Conservation (phyloP, 53 echinoderm and acorn worm species). For the Pentamera pediparva region DNA sequence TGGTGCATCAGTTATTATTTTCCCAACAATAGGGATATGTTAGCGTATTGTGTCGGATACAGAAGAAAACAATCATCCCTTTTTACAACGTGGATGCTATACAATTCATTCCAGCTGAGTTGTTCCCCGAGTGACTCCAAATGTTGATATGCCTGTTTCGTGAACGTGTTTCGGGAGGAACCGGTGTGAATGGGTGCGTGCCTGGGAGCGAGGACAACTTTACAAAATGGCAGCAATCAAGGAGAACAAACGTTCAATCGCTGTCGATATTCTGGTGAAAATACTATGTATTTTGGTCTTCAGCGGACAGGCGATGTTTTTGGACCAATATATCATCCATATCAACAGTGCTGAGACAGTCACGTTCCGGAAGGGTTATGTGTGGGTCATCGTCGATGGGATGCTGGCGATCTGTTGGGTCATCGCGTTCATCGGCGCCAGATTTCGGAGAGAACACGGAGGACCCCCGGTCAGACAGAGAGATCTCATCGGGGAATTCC, state of each 20-base stretch:
- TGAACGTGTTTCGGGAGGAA: no score
- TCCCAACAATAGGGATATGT: no score
- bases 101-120: no score
- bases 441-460: slow-evolving; percentile 45
- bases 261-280: neutral
- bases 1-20: no score
- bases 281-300: slow-evolving; percentile 41
- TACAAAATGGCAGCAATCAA: neutral
- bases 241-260: slow-evolving; percentile 15
- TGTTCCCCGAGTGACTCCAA: no score
- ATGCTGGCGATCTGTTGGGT: slow-evolving; percentile 60
- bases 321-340: slow-evolving; percentile 64
- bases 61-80: no score
- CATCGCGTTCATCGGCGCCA: slow-evolving; percentile 53
- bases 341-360: slow-evolving; percentile 47
- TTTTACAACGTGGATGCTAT: no score
- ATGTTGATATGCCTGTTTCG: no score
- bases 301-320: slow-evolving; percentile 49
- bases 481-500: slow-evolving; percentile 57
- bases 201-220: no score
- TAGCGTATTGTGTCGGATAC: no score
- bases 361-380: slow-evolving; percentile 59
- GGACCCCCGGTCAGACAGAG: slow-evolving; percentile 50
- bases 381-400: slow-evolving; percentile 65
- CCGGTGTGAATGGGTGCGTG: no score